Evolutionary conservation across 2,797 vertebrate species (phyloP), one percentile per base, ranked within the genome.

Genomic region (Smutsia temminckii): DNA sequence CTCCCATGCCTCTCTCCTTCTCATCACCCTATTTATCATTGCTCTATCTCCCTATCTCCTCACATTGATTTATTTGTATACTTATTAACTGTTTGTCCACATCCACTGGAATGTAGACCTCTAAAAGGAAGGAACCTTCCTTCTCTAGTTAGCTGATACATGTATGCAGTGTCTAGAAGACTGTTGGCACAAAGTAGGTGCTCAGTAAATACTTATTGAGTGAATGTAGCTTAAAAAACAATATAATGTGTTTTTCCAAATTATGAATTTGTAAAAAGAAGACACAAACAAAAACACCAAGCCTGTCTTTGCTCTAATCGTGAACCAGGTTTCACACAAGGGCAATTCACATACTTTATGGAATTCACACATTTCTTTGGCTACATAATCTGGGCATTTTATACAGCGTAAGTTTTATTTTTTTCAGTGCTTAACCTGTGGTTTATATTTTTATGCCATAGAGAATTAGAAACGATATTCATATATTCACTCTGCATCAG

Each of bases 381-480:
- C 55, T 74, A 46, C 5, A 29, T 64, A 71, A 72, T 53, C 40
- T 53, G 25, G 32, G 18, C 9, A 89, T 40, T 81, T 93, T 78
- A 55, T 63, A 51, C 3, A 79, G 18, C 5, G 34, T 84, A 80
- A 74, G 21, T 49, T 85, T 34, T 64, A 8, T 91, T 91, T 89
- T 93, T 42, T 88, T 83, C 42, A 68, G 23, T 93, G 69, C n/a
- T 57, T 71, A 89, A 40, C 40, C 25, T 86, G 69, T 71, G 13
- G 21, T 49, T 92, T 84, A 64, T 51, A 57, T 49, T 51, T 91
- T 71, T 64, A 84, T 49, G 25, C 57, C 57, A 59, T 40, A 94
- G 51, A 92, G 42, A 94, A 66, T 88, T 84, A 86, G 37, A 95
- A 40, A 40, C 63, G 7, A 71, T 75, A 61, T 85, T 90, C 84